phyloP scores from a whole-genome alignment of 1,140 invertebrate species.

The Pseudomyrmex gracilis region DNA sequence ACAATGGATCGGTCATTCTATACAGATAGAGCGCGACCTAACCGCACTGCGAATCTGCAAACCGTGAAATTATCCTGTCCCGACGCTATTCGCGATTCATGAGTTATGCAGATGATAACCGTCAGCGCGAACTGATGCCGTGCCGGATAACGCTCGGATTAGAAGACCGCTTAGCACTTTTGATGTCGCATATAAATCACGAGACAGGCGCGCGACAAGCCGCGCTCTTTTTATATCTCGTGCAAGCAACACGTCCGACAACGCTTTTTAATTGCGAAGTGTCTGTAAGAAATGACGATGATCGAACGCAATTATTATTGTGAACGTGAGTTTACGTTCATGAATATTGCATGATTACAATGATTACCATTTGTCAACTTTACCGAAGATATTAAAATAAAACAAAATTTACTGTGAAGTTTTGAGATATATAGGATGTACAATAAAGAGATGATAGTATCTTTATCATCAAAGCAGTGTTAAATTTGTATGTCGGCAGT shows the following conservation, averaged over 20 bases:
- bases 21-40: conserved; percentile 26
- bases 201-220: neutral
- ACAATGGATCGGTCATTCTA: conserved; percentile 52
- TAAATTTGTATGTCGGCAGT: neutral
- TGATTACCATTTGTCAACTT: neutral
- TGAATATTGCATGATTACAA: neutral
- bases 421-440: too few relatives aligned
- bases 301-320: neutral
- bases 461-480: neutral
- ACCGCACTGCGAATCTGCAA: conserved; percentile 32
- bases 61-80: conserved; percentile 59
- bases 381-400: neutral
- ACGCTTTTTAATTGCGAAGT: neutral
- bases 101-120: conserved; percentile 54
- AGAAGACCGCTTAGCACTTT: conserved; percentile 39
- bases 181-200: conserved; percentile 4
- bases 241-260: too few relatives aligned
- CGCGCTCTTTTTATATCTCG: neutral
- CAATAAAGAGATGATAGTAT: too few relatives aligned
- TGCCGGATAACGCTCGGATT: conserved; percentile 21
- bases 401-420: neutral
- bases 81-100: conserved; percentile 28
- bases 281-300: neutral
- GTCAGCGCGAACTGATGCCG: conserved; percentile 8
- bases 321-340: neutral